A percentile compares a stretch with the other conserved stretches of the same genome.
Conservation (phyloP, 2,888 invertebrate genomes). For the Tanaodytes sp. region DNA sequence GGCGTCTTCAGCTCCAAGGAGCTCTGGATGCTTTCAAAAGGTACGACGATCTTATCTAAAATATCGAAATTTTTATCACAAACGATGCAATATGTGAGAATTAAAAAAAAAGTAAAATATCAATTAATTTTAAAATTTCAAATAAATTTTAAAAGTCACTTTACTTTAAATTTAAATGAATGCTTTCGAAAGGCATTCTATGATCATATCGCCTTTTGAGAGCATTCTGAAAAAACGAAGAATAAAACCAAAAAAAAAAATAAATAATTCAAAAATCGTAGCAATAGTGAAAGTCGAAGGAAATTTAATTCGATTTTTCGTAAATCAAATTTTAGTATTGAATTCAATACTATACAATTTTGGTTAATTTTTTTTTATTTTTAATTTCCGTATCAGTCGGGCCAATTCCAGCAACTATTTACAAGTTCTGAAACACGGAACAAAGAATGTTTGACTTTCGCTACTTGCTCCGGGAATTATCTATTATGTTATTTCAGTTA, state of each 20-base stretch:
- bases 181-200: constrained; percentile 72
- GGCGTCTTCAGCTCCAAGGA: constrained; percentile 99
- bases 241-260: not conserved
- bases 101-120: no score
- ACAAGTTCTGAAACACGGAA: no score
- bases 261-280: not conserved
- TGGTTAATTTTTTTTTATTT: no score
- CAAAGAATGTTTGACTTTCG: constrained; percentile 13
- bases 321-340: not conserved
- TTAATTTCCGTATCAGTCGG: not conserved
- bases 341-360: no score
- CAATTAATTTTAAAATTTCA: no score
- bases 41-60: constrained; percentile 75
- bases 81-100: constrained; percentile 3
- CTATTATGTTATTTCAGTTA: constrained; percentile 50
- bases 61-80: constrained; percentile 43
- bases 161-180: constrained; percentile 61
- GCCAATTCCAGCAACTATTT: no score
- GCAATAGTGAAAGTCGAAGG: not conserved
- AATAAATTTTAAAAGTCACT: no score
- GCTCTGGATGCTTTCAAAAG: constrained; percentile 98
- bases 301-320: not conserved
- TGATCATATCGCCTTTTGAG: constrained; percentile 68
- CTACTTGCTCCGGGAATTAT: constrained; percentile 15
- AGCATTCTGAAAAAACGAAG: constrained; percentile 64